These are phyloP conservation scores for Scaptomyza polygonia DNA, from an alignment of 2,888 invertebrate genomes.

Conservation along the genomic window DNA sequence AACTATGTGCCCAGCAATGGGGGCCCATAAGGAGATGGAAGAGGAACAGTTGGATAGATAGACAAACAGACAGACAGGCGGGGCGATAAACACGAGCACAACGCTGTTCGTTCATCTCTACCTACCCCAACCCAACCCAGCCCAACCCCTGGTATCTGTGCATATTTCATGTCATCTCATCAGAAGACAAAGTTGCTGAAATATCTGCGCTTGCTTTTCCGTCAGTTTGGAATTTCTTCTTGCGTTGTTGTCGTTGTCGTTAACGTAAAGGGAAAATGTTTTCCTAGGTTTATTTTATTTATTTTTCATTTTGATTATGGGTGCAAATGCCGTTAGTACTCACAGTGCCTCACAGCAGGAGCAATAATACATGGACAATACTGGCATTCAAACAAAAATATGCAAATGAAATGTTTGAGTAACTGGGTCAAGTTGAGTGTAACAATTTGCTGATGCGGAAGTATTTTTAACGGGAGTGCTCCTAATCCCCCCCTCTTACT, in stretches of 20 bases:
- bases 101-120: background rate
- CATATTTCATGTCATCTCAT: conserved; percentile 5
- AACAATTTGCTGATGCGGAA: conserved; percentile 24
- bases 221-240: conserved; percentile 75
- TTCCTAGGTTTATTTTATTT: conserved; percentile 28
- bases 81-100: conserved; percentile 54
- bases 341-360: conserved; percentile 12
- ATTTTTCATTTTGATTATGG: conserved; percentile 12
- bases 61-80: conserved; percentile 19
- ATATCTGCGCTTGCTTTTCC: conserved; percentile 73
- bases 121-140: background rate
- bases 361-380: conserved; percentile 43
- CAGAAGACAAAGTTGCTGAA: conserved; percentile 63
- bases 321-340: conserved; percentile 6
- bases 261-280: conserved; percentile 65
- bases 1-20: conserved; percentile 51
- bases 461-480: conserved; percentile 11
- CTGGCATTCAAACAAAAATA: conserved; percentile 54
- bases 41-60: conserved; percentile 22
- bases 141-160: background rate
- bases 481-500: background rate
- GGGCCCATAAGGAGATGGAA: conserved; percentile 4
- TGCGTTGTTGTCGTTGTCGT: conserved; percentile 64
- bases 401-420: conserved; percentile 62
- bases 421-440: conserved; percentile 59